Evolutionary conservation across 2,797 vertebrate species (phyloP).

Genomic region (Syngnathus rostellatus): DNA sequence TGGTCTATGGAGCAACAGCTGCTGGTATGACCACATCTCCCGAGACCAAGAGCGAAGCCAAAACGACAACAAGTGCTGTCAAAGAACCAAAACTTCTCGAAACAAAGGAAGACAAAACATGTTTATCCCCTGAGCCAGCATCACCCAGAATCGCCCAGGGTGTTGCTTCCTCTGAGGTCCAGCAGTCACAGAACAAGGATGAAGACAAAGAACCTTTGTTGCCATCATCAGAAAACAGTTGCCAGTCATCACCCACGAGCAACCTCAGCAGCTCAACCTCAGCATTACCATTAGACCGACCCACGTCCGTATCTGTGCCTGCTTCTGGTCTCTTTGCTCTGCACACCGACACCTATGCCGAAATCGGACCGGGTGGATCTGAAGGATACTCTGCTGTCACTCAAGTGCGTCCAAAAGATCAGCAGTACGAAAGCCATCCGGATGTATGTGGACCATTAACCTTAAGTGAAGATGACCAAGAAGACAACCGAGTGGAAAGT

Average conservation of each 20-base stretch:
- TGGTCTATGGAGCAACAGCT: constrained; percentile 44
- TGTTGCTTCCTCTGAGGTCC: constrained; percentile 15
- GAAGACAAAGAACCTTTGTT: constrained; percentile 26
- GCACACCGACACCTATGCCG: constrained; percentile 40
- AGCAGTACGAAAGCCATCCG: constrained; percentile 34
- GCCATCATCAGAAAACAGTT: constrained; percentile 16
- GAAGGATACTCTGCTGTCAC: constrained; percentile 35
- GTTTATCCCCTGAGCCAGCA: constrained; percentile 26
- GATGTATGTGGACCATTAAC: constrained; percentile 27
- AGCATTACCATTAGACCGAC: constrained; percentile 22
- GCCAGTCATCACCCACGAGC: constrained; percentile 21
- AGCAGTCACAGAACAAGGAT: constrained; percentile 22
- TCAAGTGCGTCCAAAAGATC: constrained; percentile 26
- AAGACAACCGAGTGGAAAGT: constrained; percentile 32
- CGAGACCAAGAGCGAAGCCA: constrained; percentile 26
- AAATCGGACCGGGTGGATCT: constrained; percentile 39
- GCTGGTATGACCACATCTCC: constrained; percentile 32
- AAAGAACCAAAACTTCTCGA: constrained; percentile 19
- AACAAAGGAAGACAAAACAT: constrained; percentile 25
- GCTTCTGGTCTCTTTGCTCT: constrained; percentile 28
- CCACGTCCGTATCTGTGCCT: constrained; percentile 30
- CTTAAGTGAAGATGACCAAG: constrained; percentile 40
- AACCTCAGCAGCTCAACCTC: constrained; percentile 18
- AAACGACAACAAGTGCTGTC: constrained; percentile 5
- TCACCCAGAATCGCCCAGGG: constrained; percentile 19